phyloP scores from a whole-genome alignment of 2,888 invertebrate genomes.

The Brenthis ino region DNA sequence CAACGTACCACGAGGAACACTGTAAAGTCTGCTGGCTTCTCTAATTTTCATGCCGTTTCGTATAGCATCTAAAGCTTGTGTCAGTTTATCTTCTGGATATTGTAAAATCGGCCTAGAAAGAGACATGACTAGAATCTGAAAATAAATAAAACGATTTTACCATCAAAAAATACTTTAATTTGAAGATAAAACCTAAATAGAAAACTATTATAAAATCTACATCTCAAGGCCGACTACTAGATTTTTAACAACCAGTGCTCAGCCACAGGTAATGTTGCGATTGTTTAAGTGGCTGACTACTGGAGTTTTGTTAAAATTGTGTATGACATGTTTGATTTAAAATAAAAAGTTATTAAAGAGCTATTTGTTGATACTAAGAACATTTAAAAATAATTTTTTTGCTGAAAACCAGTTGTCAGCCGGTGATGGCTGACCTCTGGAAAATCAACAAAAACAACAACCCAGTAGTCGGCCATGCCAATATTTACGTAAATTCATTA shows the following conservation, averaged over 20 bases:
- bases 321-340: constrained; percentile 11
- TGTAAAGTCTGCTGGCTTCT: constrained; percentile 14
- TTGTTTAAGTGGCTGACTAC: constrained; percentile 13
- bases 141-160: constrained; percentile 1
- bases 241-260: constrained; percentile 4
- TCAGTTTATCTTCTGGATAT: constrained; percentile 20
- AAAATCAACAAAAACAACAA: too few species aligned
- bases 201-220: neutral
- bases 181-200: neutral
- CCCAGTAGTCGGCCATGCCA: too few species aligned
- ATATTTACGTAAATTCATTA: too few species aligned
- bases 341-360: neutral
- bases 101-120: constrained; percentile 5
- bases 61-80: constrained; percentile 20
- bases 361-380: constrained; percentile 16
- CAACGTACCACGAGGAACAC: neutral
- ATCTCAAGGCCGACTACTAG: neutral
- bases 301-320: constrained; percentile 8
- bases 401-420: constrained; percentile 9
- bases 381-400: constrained; percentile 1
- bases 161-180: neutral
- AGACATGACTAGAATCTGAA: constrained; percentile 1
- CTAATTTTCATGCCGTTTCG: constrained; percentile 18
- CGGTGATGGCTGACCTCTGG: neutral
- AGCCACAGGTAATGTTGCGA: constrained; percentile 5